Base-by-base conservation (phyloP, 1,140 invertebrate species). In the Drosophila rhopaloa region DNA sequence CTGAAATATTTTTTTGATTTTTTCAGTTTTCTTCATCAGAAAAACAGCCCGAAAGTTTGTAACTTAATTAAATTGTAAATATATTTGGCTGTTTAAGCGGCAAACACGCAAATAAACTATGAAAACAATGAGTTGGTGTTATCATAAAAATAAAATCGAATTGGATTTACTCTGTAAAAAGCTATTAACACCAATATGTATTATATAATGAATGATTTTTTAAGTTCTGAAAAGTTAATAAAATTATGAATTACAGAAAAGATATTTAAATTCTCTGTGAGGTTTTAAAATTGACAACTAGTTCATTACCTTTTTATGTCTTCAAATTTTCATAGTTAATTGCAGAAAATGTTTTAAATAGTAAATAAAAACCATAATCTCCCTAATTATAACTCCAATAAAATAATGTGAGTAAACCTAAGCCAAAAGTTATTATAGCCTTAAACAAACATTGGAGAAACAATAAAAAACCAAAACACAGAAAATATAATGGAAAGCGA, bases 401-500 rank as follows among this genome's bases (percentile, higher is more conserved):
- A n/a, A 32, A 8, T 19, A 29, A 13, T 35, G 19, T n/a, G 24
- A 13, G 11, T 47, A 40, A 9, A 10, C 60, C 6, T 10, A 35
- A 24, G 7, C 24, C 14, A 4, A 6, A 16, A 48, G 1, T 19
- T 32, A 38, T 46, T 37, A 54, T 0, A 8, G n/a, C 13, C 53
- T 41, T 29, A 50, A 79, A 70, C 38, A 43, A 58, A 35, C 58
- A 53, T 41, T 41, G 10, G 11, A 40, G 5, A 61, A 76, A 71
- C 40, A 62, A 73, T n/a, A 57, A 81, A 41, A 72, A 61, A 60
- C 47, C 51, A 37, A 51, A 75, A 63, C 48, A 16, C 43, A 9
- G 37, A 37, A 50, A 68, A 65, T 55, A 54, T 65, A 83, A 79
- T 67, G 60, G 76, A 89, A 82, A 73, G 56, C 76, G 54, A 76